These are phyloP conservation scores for Sphenopsis melanotis DNA, from an alignment of 2,797 vertebrate genomes.

Conservation along the genomic window DNA sequence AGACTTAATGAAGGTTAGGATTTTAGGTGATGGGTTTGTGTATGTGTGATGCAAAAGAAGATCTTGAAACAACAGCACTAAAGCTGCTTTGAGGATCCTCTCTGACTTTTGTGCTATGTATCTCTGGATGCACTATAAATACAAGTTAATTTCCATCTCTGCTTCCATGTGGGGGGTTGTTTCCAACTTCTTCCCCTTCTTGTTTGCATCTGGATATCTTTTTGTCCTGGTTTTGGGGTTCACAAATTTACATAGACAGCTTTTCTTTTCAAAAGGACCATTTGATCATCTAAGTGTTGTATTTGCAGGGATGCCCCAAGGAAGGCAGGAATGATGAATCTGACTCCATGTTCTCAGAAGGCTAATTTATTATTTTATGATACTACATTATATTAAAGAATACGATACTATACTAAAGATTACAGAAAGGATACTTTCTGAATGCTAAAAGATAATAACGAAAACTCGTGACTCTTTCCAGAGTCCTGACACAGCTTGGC, in stretches of 20 bases:
- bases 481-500: no score
- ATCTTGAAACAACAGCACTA: neutral
- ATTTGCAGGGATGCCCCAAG: no score
- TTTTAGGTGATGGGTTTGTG: neutral
- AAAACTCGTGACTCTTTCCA: no score
- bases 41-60: neutral
- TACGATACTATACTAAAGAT: no score
- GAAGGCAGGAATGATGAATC: no score
- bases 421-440: no score
- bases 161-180: fast-evolving
- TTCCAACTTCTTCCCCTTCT: neutral
- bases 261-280: neutral
- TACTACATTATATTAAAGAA: no score
- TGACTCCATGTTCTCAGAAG: no score
- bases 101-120: neutral
- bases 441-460: no score
- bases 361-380: no score
- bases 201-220: neutral
- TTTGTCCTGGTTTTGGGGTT: neutral
- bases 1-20: neutral
- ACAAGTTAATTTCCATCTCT: neutral
- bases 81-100: neutral
- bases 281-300: neutral
- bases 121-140: neutral
- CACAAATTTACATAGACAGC: neutral